Evolutionary conservation across 2,888 invertebrate genomes (phyloP).

Genomic region (Apoda limacodes): DNA sequence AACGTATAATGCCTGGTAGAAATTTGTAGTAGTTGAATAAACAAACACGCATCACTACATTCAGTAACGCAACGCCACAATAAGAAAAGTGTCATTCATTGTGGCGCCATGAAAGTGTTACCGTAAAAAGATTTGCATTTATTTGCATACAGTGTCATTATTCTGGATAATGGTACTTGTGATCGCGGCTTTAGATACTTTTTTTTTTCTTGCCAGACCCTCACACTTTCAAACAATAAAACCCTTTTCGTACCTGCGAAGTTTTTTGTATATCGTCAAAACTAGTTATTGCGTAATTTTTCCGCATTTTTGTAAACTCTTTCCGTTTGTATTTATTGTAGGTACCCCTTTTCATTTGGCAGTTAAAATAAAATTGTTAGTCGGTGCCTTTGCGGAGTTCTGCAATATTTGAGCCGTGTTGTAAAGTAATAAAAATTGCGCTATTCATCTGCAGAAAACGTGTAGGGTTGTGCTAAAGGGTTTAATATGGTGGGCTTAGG

Average conservation of each 20-base stretch:
- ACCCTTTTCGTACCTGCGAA: slow-evolving; percentile 55
- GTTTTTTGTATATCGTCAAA: slow-evolving; percentile 41
- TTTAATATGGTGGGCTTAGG: slow-evolving; percentile 42
- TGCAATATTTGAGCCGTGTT: slow-evolving; percentile 47
- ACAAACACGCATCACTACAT: slow-evolving; percentile 37
- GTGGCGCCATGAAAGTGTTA: slow-evolving; percentile 30
- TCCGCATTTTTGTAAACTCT: slow-evolving; percentile 65
- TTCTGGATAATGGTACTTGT: slow-evolving; percentile 35
- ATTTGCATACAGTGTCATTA: slow-evolving; percentile 57
- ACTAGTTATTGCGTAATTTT: slow-evolving; percentile 62
- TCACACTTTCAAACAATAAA: slow-evolving; percentile 32
- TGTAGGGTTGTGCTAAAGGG: slow-evolving; percentile 47
- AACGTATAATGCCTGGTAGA: too few species aligned
- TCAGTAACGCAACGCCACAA: slow-evolving; percentile 42
- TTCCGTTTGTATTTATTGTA: slow-evolving; percentile 66
- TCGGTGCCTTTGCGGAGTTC: slow-evolving; percentile 60
- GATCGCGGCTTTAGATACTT: too few species aligned
- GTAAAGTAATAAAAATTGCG: slow-evolving; percentile 65
- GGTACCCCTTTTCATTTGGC: slow-evolving; percentile 50
- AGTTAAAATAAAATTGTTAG: too few species aligned
- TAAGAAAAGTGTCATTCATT: slow-evolving; percentile 35
- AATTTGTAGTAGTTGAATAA: too few species aligned
- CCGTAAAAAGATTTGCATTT: slow-evolving; percentile 47
- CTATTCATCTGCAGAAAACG: slow-evolving; percentile 58
- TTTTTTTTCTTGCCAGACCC: slow-evolving; percentile 23